Base-by-base conservation (phyloP, 2,888 invertebrate species). In the Ryuthela nishihirai region DNA sequence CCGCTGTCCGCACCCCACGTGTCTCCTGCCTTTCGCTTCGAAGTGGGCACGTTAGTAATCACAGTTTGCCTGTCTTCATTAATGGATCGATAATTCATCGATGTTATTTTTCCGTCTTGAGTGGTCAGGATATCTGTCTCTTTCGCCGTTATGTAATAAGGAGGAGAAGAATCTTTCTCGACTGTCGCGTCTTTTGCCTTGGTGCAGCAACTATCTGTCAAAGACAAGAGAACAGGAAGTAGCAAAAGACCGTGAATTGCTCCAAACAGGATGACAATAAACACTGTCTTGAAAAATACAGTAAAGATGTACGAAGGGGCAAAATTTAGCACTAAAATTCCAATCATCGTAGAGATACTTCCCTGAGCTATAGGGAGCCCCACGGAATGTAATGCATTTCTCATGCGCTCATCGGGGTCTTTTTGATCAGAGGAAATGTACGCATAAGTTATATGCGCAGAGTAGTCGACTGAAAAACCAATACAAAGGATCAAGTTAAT, bases 401-500 rank as follows among this genome's bases (percentile, higher is more conserved):
- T 83, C 12, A 93, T 88, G 62, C 85, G 81, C 25, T 88, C 87
- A 49, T 86, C 82, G 0, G 91, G 83, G 17, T 80, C 78, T 69
- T 82, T 82, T 9, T 85, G 85, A 71, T 86, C 85, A 0, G 91
- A 90, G 3, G 90, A 87, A 85, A 94, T 91, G 75, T 92, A 94
- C 0, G 92, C 90, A 72, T 94, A 94, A 70, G 92, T 91, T 65
- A 94, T 94, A 73, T 94, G 94, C 2, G 93, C 93, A 0, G 93
- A 93, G 73, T 93, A 95, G 72, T 95, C 94, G 0, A 94, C 92
- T 10, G 91, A 91, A 77, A 94, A 94, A 46, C 94, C 94, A 62
- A 94, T 92, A 74, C 93, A 93, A 92, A 95, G 93, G 66, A 95
- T 94, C 46, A 95, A 79, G 72, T 94, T 94, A 62, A 95, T 93